phyloP scores from a whole-genome alignment of 1,140 invertebrate genomes.

The Eubasilissa regina region DNA sequence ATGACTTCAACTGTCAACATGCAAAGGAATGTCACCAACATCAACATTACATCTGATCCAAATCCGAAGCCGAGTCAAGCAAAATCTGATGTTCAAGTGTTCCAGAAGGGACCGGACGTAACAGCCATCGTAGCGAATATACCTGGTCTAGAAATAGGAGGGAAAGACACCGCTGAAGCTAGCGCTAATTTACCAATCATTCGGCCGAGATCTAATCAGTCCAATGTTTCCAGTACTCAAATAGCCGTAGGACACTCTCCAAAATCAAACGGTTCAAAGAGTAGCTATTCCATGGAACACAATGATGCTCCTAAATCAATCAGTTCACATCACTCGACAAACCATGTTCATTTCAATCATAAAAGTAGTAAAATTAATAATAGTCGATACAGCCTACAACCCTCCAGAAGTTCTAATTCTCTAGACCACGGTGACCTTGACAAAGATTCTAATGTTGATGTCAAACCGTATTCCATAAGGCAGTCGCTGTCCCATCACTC shows the following conservation, averaged over 20 bases:
- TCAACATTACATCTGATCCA: constrained; percentile 72
- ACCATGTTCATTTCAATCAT: constrained; percentile 57
- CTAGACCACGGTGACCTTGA: constrained; percentile 61
- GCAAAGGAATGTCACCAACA: constrained; percentile 75
- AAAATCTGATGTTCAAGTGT: constrained; percentile 75
- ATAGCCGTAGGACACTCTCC: constrained; percentile 63
- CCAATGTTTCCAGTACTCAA: constrained; percentile 70
- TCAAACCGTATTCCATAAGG: constrained; percentile 65
- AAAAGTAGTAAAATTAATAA: constrained; percentile 61
- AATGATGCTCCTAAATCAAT: constrained; percentile 25
- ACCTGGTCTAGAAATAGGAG: constrained; percentile 73
- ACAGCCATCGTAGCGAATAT: constrained; percentile 73
- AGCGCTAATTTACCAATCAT: constrained; percentile 67
- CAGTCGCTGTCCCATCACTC: constrained; percentile 70
- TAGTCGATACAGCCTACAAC: constrained; percentile 70
- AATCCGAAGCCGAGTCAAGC: constrained; percentile 61
- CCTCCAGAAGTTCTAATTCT: constrained; percentile 62
- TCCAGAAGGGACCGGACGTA: constrained; percentile 72
- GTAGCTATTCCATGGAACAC: constrained; percentile 46
- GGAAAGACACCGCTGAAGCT: constrained; percentile 61
- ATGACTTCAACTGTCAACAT: constrained; percentile 61
- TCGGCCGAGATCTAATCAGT: constrained; percentile 72
- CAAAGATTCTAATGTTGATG: constrained; percentile 61
- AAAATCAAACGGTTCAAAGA: constrained; percentile 51
- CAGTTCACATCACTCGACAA: constrained; percentile 26